Percentiles rank a stretch among this genome's conserved stretches.
phyloP scores from a whole-genome alignment of 2,113 vertebrate genomes.

The Cyanistes caeruleus region DNA sequence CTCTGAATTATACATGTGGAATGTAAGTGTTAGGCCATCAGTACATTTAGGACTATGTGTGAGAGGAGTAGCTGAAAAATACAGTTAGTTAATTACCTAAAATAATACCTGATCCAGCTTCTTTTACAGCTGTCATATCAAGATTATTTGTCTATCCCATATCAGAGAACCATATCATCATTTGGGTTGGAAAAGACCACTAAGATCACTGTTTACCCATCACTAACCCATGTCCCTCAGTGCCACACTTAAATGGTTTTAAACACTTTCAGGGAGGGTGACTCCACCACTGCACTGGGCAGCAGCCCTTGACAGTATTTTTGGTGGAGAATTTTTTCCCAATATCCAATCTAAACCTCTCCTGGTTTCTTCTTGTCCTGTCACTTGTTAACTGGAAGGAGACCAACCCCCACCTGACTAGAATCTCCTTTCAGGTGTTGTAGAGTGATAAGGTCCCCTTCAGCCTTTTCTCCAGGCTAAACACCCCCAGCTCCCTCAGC shows the following conservation, averaged over 20 bases:
- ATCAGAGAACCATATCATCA: background rate
- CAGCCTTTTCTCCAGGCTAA: background rate
- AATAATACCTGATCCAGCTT: background rate
- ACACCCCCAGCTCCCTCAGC: background rate
- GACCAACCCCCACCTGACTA: background rate
- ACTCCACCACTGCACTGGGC: background rate
- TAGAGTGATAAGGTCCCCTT: background rate
- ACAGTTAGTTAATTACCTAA: background rate
- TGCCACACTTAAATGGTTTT: background rate
- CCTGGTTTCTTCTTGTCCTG: background rate
- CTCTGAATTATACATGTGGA: background rate
- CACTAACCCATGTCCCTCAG: background rate
- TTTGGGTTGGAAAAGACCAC: background rate
- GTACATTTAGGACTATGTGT: background rate
- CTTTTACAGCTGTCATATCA: background rate
- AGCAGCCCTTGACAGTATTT: background rate
- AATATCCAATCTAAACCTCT: background rate
- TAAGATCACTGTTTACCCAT: background rate
- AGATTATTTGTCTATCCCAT: background rate
- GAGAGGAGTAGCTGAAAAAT: constrained; percentile 12
- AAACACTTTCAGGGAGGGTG: background rate
- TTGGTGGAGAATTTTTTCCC: background rate
- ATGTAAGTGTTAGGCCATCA: background rate
- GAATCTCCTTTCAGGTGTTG: background rate
- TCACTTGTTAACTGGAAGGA: background rate